Base-by-base conservation (phyloP, 2,113 vertebrate species). In the Rhipidura dahli region DNA sequence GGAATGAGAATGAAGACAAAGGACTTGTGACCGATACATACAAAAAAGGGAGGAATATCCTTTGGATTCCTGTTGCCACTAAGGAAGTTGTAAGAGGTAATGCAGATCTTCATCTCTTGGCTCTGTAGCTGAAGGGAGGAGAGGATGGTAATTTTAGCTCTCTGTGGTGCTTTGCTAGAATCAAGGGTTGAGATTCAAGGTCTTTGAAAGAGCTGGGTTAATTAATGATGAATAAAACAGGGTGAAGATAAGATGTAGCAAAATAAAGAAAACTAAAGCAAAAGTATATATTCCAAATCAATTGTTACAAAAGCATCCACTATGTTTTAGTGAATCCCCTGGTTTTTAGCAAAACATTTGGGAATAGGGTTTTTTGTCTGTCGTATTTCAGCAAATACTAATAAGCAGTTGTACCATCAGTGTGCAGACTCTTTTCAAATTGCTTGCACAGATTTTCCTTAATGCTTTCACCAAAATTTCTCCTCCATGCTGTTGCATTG, bases 61-160 rank as follows among this genome's bases (percentile, higher is more conserved):
- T 95, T 84, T 82, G 80, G 78, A 64, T 87, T 90, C 31, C 33
- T 73, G 2, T 57, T 66, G 87, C 54, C 79, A 33, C 72, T 68
- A 65, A 90, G 72, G 83, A 93, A 79, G 72, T 57, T 87, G 49
- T 60, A 33, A 90, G 76, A 93, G 83, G 65, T 75, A 66, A 92
- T 40, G 49, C 16, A 59, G 86, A 61, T 76, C 39, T 83, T 83
- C 76, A 82, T 78, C 56, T 96, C 85, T 75, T 89, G 88, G 72
- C 83, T 93, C 83, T 31, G 13, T 23, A 23, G 22, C 68, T 56
- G 37, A 60, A 73, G 63, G 85, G 76, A 77, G 82, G 82, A 78
- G 68, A 81, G 20, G 31, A 11, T 92, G 86, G 83, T 86, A 93
- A 88, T 93, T 88, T 86, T 92, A 95, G 28, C 65, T 81, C 71